phyloP scores from a whole-genome alignment of 2,888 invertebrate genomes.

The Zootermopsis nevadensis region DNA sequence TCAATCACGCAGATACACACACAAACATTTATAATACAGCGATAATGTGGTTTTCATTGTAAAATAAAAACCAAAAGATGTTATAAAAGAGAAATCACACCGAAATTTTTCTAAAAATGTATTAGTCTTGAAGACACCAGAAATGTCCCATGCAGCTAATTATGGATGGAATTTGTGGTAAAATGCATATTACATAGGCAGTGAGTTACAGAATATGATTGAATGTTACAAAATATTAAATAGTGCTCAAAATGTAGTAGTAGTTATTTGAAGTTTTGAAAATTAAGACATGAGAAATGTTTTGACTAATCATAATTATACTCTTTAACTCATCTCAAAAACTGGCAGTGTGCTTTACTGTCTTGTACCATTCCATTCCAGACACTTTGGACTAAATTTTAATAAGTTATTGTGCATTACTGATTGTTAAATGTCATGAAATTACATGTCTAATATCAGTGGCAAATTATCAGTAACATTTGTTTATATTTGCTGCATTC shows the following conservation, averaged over 20 bases:
- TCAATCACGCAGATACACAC: too few relatives aligned
- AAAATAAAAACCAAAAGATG: neutral
- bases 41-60: neutral
- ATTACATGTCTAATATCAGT: neutral
- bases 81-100: neutral
- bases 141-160: neutral
- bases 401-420: neutral
- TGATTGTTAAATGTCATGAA: neutral
- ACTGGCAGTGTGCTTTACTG: neutral
- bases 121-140: too few relatives aligned
- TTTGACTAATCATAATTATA: too few relatives aligned
- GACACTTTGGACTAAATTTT: neutral
- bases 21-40: too few relatives aligned
- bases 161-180: constrained; percentile 10
- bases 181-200: constrained; percentile 20
- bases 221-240: neutral
- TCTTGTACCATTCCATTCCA: neutral
- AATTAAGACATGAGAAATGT: neutral
- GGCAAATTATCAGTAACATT: constrained; percentile 1
- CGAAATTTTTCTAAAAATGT: neutral
- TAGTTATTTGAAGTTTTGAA: neutral
- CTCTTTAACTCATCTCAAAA: constrained; percentile 1
- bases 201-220: constrained; percentile 9
- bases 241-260: constrained; percentile 3
- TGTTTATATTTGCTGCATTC: neutral